Percentiles rank a stretch among this genome's conserved stretches.
Evolutionary conservation across 1,140 invertebrate species (phyloP).

Genomic region (Halesus radiatus): DNA sequence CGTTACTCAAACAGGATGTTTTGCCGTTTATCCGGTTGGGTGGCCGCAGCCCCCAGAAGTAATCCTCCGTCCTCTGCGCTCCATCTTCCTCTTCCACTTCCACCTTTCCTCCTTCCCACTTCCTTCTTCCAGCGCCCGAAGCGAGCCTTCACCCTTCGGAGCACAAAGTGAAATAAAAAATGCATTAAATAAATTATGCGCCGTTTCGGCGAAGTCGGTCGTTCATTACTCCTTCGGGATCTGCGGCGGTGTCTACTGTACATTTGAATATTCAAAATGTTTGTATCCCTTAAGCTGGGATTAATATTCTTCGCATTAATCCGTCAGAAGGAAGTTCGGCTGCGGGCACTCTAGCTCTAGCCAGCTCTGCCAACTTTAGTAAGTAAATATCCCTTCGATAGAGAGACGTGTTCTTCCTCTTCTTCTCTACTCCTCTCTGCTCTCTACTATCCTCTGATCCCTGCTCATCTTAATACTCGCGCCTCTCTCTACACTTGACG

Average conservation of each 20-base stretch:
- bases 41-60: background rate
- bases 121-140: background rate
- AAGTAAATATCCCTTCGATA: background rate
- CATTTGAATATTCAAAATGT: conserved; percentile 55
- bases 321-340: conserved; percentile 36
- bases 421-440: background rate
- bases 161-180: conserved; percentile 49
- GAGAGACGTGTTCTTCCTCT: background rate
- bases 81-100: background rate
- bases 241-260: background rate
- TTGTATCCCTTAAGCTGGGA: conserved; percentile 52
- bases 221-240: conserved; percentile 2
- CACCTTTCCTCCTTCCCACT: no score
- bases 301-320: conserved; percentile 56
- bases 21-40: conserved; percentile 19
- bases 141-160: background rate
- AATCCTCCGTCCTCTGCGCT: background rate
- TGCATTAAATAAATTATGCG: conserved; percentile 54
- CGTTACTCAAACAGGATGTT: conserved; percentile 29
- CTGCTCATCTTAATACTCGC: background rate
- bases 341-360: conserved; percentile 28
- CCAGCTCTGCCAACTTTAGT: background rate
- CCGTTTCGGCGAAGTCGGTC: conserved; percentile 37
- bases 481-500: no score
- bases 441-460: background rate